A percentile compares a stretch with the other conserved stretches of the same genome.
Conservation (phyloP, 1,140 invertebrate genomes). For the Drosophila littoralis region DNA sequence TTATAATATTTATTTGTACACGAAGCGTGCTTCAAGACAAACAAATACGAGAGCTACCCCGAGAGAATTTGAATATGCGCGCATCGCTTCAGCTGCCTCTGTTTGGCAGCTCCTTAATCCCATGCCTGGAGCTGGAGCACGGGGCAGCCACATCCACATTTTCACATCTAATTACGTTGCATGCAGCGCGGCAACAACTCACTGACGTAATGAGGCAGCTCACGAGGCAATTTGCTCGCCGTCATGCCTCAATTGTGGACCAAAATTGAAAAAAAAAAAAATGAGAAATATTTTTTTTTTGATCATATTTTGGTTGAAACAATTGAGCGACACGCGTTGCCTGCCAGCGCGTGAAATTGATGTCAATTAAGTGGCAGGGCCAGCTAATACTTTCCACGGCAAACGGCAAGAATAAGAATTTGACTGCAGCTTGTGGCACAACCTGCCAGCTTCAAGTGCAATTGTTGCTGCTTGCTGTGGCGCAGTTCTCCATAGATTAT, state of each 20-base stretch:
- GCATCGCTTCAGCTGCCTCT: constrained; percentile 14
- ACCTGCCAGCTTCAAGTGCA: constrained; percentile 52
- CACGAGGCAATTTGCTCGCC: constrained; percentile 66
- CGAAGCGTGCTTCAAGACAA: constrained; percentile 25
- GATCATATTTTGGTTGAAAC: constrained; percentile 75
- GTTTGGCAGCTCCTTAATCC: constrained; percentile 47
- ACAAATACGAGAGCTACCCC: constrained; percentile 31
- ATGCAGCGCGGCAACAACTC: constrained; percentile 59
- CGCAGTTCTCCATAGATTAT: neutral
- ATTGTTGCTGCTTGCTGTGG: neutral
- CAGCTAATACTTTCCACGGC: neutral
- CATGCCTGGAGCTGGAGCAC: constrained; percentile 18
- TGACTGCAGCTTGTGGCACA: constrained; percentile 36
- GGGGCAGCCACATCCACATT: constrained; percentile 13
- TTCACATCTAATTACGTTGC: constrained; percentile 61
- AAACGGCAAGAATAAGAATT: neutral
- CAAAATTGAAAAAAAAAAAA: constrained; percentile 65
- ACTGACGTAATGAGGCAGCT: constrained; percentile 71
- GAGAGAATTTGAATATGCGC: constrained; percentile 21
- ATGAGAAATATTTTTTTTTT: constrained; percentile 28
- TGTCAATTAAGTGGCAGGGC: constrained; percentile 52
- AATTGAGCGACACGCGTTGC: constrained; percentile 63
- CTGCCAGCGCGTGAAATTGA: constrained; percentile 68
- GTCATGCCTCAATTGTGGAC: constrained; percentile 68
- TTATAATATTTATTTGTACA: constrained; percentile 31